A percentile compares a stretch with the other conserved stretches of the same genome.
Evolutionary conservation across 2,888 invertebrate species (phyloP).

Genomic region (Phaonia tiefii): DNA sequence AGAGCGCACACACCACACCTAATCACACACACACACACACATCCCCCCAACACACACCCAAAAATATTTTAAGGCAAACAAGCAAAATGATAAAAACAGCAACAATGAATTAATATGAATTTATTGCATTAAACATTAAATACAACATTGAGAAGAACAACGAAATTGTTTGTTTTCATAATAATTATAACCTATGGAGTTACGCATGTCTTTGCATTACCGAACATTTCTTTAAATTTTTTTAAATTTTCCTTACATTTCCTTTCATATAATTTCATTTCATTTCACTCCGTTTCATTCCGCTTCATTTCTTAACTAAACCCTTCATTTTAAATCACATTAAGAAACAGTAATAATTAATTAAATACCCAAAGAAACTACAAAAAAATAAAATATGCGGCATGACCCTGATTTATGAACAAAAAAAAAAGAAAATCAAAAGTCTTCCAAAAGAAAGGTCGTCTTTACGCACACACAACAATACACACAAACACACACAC

Average conservation of each 20-base stretch:
- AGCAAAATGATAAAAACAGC: conserved; percentile 7
- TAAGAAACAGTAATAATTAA: conserved; percentile 53
- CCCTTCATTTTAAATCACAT: neutral
- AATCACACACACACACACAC: no score
- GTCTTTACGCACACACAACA: conserved; percentile 75
- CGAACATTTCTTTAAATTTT: neutral
- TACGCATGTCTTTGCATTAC: neutral
- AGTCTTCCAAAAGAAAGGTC: conserved; percentile 81
- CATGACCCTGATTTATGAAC: conserved; percentile 79
- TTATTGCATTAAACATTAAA: conserved; percentile 46
- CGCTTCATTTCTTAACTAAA: neutral
- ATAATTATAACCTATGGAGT: no score
- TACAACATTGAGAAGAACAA: conserved; percentile 58
- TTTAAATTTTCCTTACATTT: neutral
- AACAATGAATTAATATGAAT: conserved; percentile 51
- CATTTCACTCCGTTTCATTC: neutral
- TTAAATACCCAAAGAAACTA: conserved; percentile 61
- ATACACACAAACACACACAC: conserved; percentile 63
- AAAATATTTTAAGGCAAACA: neutral
- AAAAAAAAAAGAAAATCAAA: conserved; percentile 79
- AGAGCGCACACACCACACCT: no score
- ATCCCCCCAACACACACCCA: no score
- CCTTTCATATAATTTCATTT: neutral
- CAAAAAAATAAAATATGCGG: conserved; percentile 76
- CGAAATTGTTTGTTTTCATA: conserved; percentile 47